Evolutionary conservation across 92 coral and sea anemone species (phyloP).

Genomic region (Hydrozoanthus gracilis): DNA sequence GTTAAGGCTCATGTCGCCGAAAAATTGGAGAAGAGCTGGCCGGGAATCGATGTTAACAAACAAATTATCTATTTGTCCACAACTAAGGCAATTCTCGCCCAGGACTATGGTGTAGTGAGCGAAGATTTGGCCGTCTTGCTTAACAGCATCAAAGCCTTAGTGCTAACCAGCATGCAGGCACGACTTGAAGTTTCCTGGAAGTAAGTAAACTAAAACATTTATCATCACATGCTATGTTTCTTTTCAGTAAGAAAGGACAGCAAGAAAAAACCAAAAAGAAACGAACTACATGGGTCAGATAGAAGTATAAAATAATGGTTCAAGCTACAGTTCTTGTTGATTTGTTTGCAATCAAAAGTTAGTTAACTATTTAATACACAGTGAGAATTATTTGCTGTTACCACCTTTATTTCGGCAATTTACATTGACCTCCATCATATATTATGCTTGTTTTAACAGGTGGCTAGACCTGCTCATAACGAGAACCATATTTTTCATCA

Average conservation of each 20-base stretch:
- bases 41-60: not conserved
- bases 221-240: not conserved
- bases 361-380: too few species aligned
- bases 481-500: not conserved
- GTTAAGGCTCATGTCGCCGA: constrained; percentile 23
- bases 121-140: constrained; percentile 24
- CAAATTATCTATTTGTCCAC: constrained; percentile 47
- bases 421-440: not conserved
- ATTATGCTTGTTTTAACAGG: not conserved
- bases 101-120: not conserved
- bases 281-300: too few species aligned
- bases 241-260: not conserved
- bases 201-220: constrained; percentile 25
- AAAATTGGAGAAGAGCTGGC: constrained; percentile 37
- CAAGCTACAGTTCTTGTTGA: too few species aligned
- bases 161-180: constrained; percentile 38
- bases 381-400: too few species aligned
- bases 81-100: constrained; percentile 15
- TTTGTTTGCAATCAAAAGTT: too few species aligned
- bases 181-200: constrained; percentile 28
- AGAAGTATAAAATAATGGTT: too few species aligned
- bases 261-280: too few species aligned
- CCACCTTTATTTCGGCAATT: not conserved
- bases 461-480: constrained; percentile 23
- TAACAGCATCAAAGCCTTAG: constrained; percentile 19